Evolutionary conservation across 2,888 invertebrate genomes (phyloP).

Genomic region (Drosophila koepferae): DNA sequence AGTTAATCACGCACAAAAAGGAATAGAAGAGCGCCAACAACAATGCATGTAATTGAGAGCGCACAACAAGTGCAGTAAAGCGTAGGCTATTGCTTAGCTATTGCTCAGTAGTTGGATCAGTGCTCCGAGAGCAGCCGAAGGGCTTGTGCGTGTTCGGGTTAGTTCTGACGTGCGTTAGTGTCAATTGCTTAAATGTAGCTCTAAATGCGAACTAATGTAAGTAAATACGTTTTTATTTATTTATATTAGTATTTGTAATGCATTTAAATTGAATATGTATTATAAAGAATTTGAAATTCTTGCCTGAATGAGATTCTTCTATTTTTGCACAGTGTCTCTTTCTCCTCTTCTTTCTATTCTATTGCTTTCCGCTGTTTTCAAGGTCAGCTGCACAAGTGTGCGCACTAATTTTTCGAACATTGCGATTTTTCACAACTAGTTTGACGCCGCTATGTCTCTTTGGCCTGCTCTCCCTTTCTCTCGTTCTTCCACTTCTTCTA

Average conservation of each 20-base stretch:
- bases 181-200: not conserved
- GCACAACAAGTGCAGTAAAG: not conserved
- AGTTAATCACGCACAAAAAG: conserved; percentile 13
- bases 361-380: not conserved
- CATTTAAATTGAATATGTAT: not conserved
- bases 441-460: conserved; percentile 51
- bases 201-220: not conserved
- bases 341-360: not conserved
- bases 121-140: not conserved
- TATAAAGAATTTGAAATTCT: too few species aligned
- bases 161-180: not conserved
- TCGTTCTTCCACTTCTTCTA: not conserved
- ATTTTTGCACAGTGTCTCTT: not conserved
- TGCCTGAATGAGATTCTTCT: not conserved
- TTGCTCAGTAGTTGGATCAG: not conserved
- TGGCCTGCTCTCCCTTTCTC: conserved; percentile 12
- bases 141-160: not conserved
- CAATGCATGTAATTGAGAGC: conserved; percentile 3
- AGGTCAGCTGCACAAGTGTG: conserved; percentile 27
- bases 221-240: not conserved
- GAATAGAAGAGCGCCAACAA: conserved; percentile 14
- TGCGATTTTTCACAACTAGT: conserved; percentile 60
- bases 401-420: conserved; percentile 44
- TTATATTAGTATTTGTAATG: not conserved
- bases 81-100: not conserved